Evolutionary conservation across 2,113 vertebrate genomes (phyloP).

Genomic region (Dasypus novemcinctus): DNA sequence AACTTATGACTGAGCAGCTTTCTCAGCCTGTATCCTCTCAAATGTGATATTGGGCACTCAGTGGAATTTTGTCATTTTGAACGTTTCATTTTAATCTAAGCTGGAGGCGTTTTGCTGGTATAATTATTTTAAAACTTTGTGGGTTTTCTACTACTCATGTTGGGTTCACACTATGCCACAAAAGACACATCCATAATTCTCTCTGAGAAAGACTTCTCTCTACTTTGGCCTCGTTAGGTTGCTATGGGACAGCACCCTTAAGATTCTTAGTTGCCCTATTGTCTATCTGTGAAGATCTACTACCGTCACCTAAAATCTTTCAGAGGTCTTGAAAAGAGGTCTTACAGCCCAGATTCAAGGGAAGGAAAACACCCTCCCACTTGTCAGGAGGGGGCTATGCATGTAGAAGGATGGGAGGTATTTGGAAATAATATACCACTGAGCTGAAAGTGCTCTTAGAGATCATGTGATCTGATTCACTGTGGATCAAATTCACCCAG

Average conservation of each 20-base stretch:
- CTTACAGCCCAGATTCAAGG: neutral
- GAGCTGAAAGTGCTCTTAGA: neutral
- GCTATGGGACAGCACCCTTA: neutral
- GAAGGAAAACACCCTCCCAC: neutral
- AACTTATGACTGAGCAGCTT: neutral
- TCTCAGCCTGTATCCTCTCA: neutral
- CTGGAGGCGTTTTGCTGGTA: neutral
- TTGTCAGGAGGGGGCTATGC: accelerated
- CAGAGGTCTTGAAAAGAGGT: neutral
- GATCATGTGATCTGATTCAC: neutral
- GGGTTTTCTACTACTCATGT: neutral
- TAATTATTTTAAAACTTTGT: neutral
- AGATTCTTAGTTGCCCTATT: neutral
- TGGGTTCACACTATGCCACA: neutral
- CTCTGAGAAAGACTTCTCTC: neutral
- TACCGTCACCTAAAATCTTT: neutral
- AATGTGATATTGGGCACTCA: neutral
- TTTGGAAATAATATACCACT: neutral
- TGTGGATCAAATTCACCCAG: neutral
- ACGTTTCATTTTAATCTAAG: neutral
- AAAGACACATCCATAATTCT: neutral
- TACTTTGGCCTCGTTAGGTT: neutral
- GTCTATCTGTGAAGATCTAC: neutral
- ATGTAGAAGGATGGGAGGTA: accelerated
- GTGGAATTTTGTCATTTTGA: neutral